phyloP scores from a whole-genome alignment of 2,888 invertebrate species.

The Drosophila melanosoma region DNA sequence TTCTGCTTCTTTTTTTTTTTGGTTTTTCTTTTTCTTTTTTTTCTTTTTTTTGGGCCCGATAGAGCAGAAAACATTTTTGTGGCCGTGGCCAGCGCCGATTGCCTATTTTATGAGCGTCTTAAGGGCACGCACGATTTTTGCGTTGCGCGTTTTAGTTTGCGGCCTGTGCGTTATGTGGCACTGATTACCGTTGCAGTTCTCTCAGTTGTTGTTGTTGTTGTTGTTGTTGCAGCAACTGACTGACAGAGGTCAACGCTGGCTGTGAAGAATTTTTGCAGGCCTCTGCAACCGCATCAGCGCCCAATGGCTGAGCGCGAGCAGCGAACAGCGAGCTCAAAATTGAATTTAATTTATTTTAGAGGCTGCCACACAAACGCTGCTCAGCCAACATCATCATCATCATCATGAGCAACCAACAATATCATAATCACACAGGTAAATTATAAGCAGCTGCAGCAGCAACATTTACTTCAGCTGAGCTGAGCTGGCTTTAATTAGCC shows the following conservation, averaged over 20 bases:
- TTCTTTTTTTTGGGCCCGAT: conserved; percentile 50
- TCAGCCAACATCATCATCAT: conserved; percentile 23
- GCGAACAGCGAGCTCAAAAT: conserved; percentile 60
- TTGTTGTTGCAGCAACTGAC: conserved; percentile 33
- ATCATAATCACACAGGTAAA: conserved; percentile 6
- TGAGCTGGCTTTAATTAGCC: conserved; percentile 28
- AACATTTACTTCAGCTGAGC: conserved; percentile 1
- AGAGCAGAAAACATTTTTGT: conserved; percentile 66
- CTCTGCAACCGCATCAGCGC: conserved; percentile 50
- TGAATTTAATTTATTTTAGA: conserved; percentile 76
- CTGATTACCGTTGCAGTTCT: conserved; percentile 74
- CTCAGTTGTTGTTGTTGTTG: conserved; percentile 14
- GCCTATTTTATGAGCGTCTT: conserved; percentile 80
- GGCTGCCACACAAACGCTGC: conserved; percentile 30
- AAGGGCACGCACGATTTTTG: conserved; percentile 81
- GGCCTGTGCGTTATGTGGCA: conserved; percentile 78
- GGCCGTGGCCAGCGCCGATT: conserved; percentile 68
- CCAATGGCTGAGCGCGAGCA: conserved; percentile 55
- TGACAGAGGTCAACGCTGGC: conserved; percentile 60
- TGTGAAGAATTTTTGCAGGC: conserved; percentile 57
- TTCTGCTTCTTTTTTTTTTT: conserved; percentile 16
- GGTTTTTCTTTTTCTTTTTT: conserved; percentile 33
- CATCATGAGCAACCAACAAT: conserved; percentile 14
- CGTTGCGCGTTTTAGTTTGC: conserved; percentile 76
- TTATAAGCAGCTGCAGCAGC: conserved; percentile 6